Base-by-base conservation (phyloP, 2,797 vertebrate species). In the Bradypus variegatus region DNA sequence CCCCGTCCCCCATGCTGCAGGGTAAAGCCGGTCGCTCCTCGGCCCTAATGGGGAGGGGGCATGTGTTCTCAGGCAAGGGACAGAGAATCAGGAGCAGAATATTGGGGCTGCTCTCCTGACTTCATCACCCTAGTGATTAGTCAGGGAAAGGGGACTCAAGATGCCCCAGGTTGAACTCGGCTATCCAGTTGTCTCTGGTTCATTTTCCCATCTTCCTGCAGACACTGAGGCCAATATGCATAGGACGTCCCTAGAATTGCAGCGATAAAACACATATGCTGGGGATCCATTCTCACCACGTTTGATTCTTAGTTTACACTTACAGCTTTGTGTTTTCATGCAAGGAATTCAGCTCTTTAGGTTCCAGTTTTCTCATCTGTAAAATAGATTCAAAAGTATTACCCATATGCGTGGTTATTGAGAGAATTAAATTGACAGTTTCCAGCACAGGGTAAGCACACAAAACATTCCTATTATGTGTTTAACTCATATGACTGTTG, bases 351-450 rank as follows among this genome's bases (percentile, higher is more conserved):
- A 45, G 6, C 15, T 85, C 55, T 5, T 45, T 45, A 41, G 18
- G 29, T 78, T 70, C 23, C 38, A 91, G 31, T 67, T 70, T 95
- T 89, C 80, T 82, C 18, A 38, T 53, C 27, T 80, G 23, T 75
- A 65, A 85, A 77, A 58, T 45, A 27, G 33, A 64, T n/a, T 36
- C 72, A 78, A 50, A 38, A 38, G 29, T 6, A 16, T 18, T 36
- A 45, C 36, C 14, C 33, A 21, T 53, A 3, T 13, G 55, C 5
- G 81, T 50, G 33, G 29, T 13, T 91, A 36, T 36, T 89, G 78
- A 91, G n/a, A 62, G 64, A 77, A 33, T 33, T 48, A 41, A n/a
- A 33, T 5, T n/a, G 48, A 82, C 14, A 10, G 38, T 65, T 2
- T 65, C 14, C n/a, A 58, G 14, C 23, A 64, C 4, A 25, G 31